Evolutionary conservation across 2,888 invertebrate genomes (phyloP).

Genomic region (Microdon myrmicae): DNA sequence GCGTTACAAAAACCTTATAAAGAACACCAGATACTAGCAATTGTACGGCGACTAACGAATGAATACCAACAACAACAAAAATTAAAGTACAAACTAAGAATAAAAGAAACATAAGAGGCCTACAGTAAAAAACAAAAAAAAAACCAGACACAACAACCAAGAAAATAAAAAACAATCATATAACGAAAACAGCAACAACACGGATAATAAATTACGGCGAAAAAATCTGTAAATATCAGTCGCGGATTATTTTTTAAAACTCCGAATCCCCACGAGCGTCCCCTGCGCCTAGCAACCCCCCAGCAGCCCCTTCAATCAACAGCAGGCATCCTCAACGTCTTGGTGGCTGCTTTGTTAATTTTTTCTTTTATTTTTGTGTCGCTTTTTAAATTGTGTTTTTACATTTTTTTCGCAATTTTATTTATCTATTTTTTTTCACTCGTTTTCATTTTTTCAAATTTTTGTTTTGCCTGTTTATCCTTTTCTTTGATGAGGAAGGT

Average conservation of each 20-base stretch:
- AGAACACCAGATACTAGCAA: no score
- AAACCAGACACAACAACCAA: constrained; percentile 11
- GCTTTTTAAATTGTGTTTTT: not conserved
- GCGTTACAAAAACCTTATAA: constrained; percentile 28
- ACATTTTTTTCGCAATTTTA: not conserved
- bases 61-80: no score
- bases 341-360: constrained; percentile 20
- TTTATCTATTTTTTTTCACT: no score
- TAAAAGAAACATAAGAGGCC: constrained; percentile 7
- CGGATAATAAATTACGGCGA: constrained; percentile 46
- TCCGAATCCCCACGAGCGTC: constrained; percentile 9
- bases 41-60: no score
- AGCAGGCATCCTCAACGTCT: constrained; percentile 30
- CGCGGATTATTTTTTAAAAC: constrained; percentile 46
- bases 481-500: constrained; percentile 35
- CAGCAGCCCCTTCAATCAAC: no score
- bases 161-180: constrained; percentile 16
- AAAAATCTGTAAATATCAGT: constrained; percentile 49
- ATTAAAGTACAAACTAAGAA: constrained; percentile 12
- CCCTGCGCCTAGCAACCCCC: constrained; percentile 5
- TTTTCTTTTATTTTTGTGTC: constrained; percentile 10
- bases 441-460: no score
- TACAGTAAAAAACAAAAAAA: constrained; percentile 6
- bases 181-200: no score
- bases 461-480: no score